These are phyloP conservation scores for Hypolimnas misippus DNA, from an alignment of 2,888 invertebrate species.

Conservation along the genomic window DNA sequence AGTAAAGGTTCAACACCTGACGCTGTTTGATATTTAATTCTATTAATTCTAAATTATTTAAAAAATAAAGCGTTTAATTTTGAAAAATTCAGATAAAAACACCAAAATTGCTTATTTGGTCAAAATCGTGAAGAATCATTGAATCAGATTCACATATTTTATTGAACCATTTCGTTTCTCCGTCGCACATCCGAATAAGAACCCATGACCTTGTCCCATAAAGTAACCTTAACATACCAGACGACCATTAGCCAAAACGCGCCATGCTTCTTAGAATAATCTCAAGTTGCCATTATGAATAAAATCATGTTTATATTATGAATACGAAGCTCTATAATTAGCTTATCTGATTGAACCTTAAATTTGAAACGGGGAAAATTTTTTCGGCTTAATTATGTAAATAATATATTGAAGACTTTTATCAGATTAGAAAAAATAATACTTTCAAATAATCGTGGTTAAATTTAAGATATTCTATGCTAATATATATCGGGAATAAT, in stretches of 20 bases:
- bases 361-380: conserved; percentile 1
- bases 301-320: conserved; percentile 24
- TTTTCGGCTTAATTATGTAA: conserved; percentile 2
- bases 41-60: too few species aligned
- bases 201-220: conserved; percentile 21
- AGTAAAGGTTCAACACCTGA: too few species aligned
- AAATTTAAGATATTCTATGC: neutral
- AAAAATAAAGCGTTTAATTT: too few species aligned
- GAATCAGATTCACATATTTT: too few species aligned
- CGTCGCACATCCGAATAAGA: neutral
- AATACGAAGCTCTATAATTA: conserved; percentile 27
- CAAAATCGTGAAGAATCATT: too few species aligned
- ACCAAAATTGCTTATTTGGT: too few species aligned
- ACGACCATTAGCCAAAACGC: conserved; percentile 36
- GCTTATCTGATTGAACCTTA: conserved; percentile 25
- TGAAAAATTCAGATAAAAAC: too few species aligned
- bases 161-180: too few species aligned
- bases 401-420: conserved; percentile 3
- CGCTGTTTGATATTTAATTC: too few species aligned
- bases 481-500: neutral
- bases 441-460: neutral
- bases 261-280: conserved; percentile 36
- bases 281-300: conserved; percentile 30
- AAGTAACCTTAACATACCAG: conserved; percentile 31
- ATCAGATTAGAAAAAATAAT: conserved; percentile 3